These are phyloP conservation scores for Onychostoma macrolepis DNA, from an alignment of 2,113 vertebrate species.

Conservation along the genomic window DNA sequence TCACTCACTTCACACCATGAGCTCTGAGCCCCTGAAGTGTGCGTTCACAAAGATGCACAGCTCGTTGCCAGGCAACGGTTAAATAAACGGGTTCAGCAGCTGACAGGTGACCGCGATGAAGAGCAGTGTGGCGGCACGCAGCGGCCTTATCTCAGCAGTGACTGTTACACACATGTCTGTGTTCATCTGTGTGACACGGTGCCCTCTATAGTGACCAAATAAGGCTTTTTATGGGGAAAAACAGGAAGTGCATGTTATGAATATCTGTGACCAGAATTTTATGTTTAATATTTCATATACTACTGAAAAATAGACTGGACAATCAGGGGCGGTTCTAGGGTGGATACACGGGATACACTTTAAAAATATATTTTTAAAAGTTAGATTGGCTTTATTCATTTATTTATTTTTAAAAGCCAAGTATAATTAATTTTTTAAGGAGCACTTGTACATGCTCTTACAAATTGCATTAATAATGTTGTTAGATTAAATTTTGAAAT, in stretches of 20 bases:
- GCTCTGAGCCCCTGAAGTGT: background rate
- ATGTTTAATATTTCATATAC: too few relatives aligned
- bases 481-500: too few relatives aligned
- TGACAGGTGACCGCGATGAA: constrained; percentile 25
- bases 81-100: constrained; percentile 48
- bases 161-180: constrained; percentile 5
- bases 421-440: too few relatives aligned
- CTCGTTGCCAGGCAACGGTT: constrained; percentile 29
- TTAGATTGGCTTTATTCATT: too few relatives aligned
- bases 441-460: too few relatives aligned
- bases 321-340: too few relatives aligned
- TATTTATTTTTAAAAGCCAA: too few relatives aligned
- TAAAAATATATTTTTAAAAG: too few relatives aligned
- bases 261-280: too few relatives aligned
- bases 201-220: background rate
- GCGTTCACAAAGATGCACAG: constrained; percentile 20
- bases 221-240: constrained; percentile 20
- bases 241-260: background rate
- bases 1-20: background rate
- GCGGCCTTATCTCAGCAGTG: constrained; percentile 16
- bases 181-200: background rate
- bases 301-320: too few relatives aligned
- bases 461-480: too few relatives aligned
- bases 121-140: background rate
- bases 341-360: too few relatives aligned